Base-by-base conservation (phyloP, 2,113 vertebrate species). In the Piprites chloris region DNA sequence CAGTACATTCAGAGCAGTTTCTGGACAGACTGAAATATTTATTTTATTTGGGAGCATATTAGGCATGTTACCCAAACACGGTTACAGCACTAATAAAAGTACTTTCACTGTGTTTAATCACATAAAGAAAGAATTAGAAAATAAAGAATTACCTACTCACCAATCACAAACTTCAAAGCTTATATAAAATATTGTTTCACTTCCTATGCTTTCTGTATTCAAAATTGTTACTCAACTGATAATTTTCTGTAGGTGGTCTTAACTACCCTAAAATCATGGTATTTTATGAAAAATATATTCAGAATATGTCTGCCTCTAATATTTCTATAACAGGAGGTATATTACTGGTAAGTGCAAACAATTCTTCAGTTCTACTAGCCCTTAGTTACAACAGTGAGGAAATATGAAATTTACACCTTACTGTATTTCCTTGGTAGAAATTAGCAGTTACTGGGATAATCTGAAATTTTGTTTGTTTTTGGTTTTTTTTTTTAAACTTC, bases 381-480 rank as follows among this genome's bases (percentile, higher is more conserved):
- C 71, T 14, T 14, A 84, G 47, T 67, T 86, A 65, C 52, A 86
- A 58, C 44, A 85, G 15, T n/a, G 76, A 94, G 76, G 56, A 90
- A 88, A 93, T 53, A 86, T 2, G 76, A 80, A 95, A 92, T 95
- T 95, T 96, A 97, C 95, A 96, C 95, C 89, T 92, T 35, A 7
- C 37, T 90, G 47, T 28, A 81, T 90, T 84, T 90, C 14, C 68
- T 89, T 89, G 32, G 28, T 68, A 75, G 24, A 94, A 95, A 88
- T 78, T 37, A 78, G 32, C 68, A 95, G 33, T 88, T 71, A 83
- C 39, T 52, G 26, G 35, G 59, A 90, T 66, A 80, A 95, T 71
- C 23, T 41, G 74, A 81, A 91, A 74, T 77, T 80, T 21, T n/a
- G n/a, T n/a, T n/a, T n/a, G n/a, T n/a, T n/a, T n/a, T n/a, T n/a